Percentiles rank a stretch among this genome's conserved stretches.
phyloP scores from a whole-genome alignment of 1,140 invertebrate genomes.

The Patella vulgata region DNA sequence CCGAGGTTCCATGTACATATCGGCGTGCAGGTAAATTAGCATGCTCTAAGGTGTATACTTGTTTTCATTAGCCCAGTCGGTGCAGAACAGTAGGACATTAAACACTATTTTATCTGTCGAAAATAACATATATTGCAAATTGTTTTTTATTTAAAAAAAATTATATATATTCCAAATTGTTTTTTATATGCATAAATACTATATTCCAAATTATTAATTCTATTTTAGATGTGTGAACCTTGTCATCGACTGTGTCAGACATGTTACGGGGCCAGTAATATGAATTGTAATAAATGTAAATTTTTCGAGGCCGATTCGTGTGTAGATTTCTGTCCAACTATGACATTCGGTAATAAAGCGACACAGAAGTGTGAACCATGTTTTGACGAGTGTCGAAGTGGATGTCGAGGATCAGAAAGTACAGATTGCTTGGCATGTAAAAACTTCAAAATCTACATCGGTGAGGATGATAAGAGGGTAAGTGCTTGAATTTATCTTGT shows the following conservation, averaged over 20 bases:
- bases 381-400: slow-evolving; percentile 82
- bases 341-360: slow-evolving; percentile 26
- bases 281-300: slow-evolving; percentile 49
- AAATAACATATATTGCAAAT: no score
- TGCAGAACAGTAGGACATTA: no score
- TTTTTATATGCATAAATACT: no score
- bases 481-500: no score
- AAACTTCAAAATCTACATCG: slow-evolving; percentile 82
- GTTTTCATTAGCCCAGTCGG: no score
- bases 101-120: no score
- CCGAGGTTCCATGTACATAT: no score
- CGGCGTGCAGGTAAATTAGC: no score
- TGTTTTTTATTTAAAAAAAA: no score
- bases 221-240: slow-evolving; percentile 63
- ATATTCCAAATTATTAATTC: no score
- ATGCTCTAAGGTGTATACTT: no score
- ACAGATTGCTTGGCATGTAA: slow-evolving; percentile 85
- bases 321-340: slow-evolving; percentile 75
- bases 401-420: slow-evolving; percentile 82
- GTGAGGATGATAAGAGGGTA: slow-evolving; percentile 56
- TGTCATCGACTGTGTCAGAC: slow-evolving; percentile 91
- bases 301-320: slow-evolving; percentile 70
- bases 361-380: slow-evolving; percentile 42
- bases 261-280: slow-evolving; percentile 77
- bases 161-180: no score